A percentile compares a stretch with the other conserved stretches of the same genome.
Evolutionary conservation across 2,797 vertebrate genomes (phyloP).

Genomic region (Aratinga solstitialis): DNA sequence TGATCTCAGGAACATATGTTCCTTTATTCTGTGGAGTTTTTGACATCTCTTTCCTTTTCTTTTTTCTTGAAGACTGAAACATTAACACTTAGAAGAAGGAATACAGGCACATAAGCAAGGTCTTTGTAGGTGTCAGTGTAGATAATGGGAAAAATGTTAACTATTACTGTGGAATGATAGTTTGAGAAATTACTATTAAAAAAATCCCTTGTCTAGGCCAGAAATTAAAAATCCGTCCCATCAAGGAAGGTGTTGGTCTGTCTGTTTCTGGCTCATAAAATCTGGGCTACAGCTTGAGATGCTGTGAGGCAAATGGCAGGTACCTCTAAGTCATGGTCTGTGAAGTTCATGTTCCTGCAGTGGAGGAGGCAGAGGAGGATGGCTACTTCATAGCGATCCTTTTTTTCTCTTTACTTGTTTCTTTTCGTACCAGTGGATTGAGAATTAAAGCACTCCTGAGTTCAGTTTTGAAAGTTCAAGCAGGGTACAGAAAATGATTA

Average conservation of each 20-base stretch:
- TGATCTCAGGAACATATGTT: slow-evolving; percentile 48
- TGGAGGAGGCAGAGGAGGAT: background rate
- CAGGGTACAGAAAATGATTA: slow-evolving; percentile 53
- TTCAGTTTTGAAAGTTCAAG: slow-evolving; percentile 46
- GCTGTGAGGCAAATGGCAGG: background rate
- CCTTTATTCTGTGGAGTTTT: background rate
- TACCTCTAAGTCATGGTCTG: accelerated
- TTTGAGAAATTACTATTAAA: background rate
- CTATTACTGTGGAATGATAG: background rate
- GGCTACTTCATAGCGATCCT: background rate
- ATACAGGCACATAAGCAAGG: background rate
- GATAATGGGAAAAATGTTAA: background rate
- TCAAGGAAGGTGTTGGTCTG: background rate
- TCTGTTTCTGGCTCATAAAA: background rate
- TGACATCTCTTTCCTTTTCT: background rate
- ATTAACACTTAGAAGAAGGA: background rate
- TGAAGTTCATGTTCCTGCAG: background rate
- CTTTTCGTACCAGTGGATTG: background rate
- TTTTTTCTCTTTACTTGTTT: background rate
- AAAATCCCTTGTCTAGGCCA: background rate
- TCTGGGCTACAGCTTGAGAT: background rate
- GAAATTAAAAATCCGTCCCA: background rate
- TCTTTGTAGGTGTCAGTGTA: background rate
- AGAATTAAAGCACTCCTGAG: background rate
- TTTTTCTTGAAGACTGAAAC: background rate